Evolutionary conservation across 2,888 invertebrate species (phyloP).

Genomic region (Iphiclides podalirius): DNA sequence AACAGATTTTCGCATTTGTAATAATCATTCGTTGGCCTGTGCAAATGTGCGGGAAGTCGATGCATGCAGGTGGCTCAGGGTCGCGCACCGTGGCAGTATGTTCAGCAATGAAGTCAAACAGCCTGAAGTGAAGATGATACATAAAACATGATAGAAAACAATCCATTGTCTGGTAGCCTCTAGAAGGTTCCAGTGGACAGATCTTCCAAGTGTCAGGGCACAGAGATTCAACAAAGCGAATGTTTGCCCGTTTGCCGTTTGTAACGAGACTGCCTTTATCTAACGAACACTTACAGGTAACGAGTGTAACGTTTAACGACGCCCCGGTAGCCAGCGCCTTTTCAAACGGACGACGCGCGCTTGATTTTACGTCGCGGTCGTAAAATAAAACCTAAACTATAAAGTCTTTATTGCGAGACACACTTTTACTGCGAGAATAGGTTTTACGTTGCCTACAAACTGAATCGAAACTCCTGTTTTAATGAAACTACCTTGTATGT

Average conservation of each 20-base stretch:
- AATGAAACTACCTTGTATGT: too few species aligned
- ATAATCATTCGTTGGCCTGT: too few species aligned
- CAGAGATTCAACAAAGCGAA: neutral
- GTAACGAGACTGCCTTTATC: neutral
- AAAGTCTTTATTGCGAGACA: slow-evolving; percentile 16
- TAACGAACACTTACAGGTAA: slow-evolving; percentile 6
- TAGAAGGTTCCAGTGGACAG: too few species aligned
- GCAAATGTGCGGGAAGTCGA: too few species aligned
- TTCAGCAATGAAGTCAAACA: too few species aligned
- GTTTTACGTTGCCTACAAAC: slow-evolving; percentile 3
- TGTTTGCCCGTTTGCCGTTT: neutral
- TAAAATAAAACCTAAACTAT: slow-evolving; percentile 13
- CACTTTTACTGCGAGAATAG: slow-evolving; percentile 12
- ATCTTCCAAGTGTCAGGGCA: too few species aligned
- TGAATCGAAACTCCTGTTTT: slow-evolving; percentile 1
- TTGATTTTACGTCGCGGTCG: slow-evolving; percentile 2
- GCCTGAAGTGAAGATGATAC: too few species aligned
- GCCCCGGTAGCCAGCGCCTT: neutral
- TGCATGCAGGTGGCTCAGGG: too few species aligned
- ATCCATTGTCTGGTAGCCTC: too few species aligned
- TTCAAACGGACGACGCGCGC: slow-evolving; percentile 1
- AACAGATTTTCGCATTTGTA: too few species aligned
- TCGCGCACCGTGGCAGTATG: too few species aligned
- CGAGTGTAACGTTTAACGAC: slow-evolving; percentile 12
- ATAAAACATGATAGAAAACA: too few species aligned